Conservation (phyloP, 2,797 vertebrate genomes). For the Rhinoraja longicauda region DNA sequence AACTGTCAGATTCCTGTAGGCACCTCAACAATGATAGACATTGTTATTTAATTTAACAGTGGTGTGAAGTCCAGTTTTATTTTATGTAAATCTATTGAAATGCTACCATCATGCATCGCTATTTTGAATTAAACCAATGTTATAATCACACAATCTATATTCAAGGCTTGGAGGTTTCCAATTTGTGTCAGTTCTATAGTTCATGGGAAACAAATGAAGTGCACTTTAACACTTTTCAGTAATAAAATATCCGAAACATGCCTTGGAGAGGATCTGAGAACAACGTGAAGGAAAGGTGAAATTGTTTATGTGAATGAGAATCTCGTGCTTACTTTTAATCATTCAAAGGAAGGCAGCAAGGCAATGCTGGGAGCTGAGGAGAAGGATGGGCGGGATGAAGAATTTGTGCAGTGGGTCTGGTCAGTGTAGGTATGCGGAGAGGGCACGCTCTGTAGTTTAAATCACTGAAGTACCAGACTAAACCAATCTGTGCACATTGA, state of each 20-base stretch:
- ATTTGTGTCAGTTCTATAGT: neutral
- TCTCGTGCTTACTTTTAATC: neutral
- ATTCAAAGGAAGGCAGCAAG: neutral
- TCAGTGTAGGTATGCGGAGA: neutral
- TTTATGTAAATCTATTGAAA: neutral
- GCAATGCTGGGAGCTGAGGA: neutral
- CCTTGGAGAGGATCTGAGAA: neutral
- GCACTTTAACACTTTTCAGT: neutral
- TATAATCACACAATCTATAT: neutral
- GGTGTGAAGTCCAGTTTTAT: neutral
- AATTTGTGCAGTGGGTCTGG: too few species aligned
- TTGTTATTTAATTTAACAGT: neutral
- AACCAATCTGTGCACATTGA: neutral
- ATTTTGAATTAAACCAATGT: neutral
- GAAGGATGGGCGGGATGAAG: too few species aligned
- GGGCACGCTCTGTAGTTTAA: neutral
- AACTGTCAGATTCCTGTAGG: slow-evolving; percentile 2
- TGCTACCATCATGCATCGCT: neutral
- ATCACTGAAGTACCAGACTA: neutral
- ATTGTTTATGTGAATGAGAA: neutral
- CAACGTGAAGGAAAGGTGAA: neutral
- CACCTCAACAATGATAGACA: neutral
- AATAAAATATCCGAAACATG: neutral
- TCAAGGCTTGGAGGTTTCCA: neutral
- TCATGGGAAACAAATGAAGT: neutral